Percentiles rank a stretch among this genome's conserved stretches.
phyloP scores from a whole-genome alignment of 2,113 vertebrate species.

The Mus musculus region DNA sequence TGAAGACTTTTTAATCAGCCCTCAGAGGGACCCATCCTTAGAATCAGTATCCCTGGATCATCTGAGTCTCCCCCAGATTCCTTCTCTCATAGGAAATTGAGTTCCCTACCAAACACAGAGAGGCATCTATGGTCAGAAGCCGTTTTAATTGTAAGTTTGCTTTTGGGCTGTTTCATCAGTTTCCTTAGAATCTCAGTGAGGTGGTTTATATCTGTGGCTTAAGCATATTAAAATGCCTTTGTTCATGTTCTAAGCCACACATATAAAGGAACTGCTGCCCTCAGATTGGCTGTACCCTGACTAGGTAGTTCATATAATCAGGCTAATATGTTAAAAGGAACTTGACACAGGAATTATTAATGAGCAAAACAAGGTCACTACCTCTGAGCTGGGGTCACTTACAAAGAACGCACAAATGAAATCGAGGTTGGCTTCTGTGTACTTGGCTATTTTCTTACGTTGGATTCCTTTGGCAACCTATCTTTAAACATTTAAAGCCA shows the following conservation, averaged over 20 bases:
- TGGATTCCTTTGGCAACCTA: slow-evolving; percentile 89
- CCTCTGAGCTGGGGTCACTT: slow-evolving; percentile 88
- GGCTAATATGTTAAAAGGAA: slow-evolving; percentile 87
- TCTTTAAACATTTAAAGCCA: slow-evolving; percentile 91
- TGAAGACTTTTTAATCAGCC: slow-evolving; percentile 28
- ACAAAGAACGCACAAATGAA: slow-evolving; percentile 89
- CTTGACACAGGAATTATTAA: slow-evolving; percentile 87
- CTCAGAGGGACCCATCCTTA: background rate
- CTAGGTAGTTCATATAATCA: slow-evolving; percentile 84
- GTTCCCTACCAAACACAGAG: slow-evolving; percentile 36
- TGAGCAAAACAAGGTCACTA: slow-evolving; percentile 87
- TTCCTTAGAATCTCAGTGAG: slow-evolving; percentile 82
- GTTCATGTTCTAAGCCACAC: slow-evolving; percentile 82
- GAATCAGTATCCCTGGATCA: background rate
- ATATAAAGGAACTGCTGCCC: slow-evolving; percentile 72
- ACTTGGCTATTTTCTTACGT: slow-evolving; percentile 90
- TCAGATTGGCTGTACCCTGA: slow-evolving; percentile 74
- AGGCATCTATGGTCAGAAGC: background rate
- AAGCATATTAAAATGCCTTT: slow-evolving; percentile 82
- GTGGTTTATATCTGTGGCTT: slow-evolving; percentile 87
- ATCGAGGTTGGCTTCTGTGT: slow-evolving; percentile 91
- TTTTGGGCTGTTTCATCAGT: slow-evolving; percentile 72
- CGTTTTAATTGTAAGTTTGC: slow-evolving; percentile 31
- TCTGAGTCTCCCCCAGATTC: slow-evolving; percentile 15
- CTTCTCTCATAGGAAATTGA: slow-evolving; percentile 21